phyloP scores from a whole-genome alignment of 2,888 invertebrate genomes.

The Dromius quadrimaculatus region DNA sequence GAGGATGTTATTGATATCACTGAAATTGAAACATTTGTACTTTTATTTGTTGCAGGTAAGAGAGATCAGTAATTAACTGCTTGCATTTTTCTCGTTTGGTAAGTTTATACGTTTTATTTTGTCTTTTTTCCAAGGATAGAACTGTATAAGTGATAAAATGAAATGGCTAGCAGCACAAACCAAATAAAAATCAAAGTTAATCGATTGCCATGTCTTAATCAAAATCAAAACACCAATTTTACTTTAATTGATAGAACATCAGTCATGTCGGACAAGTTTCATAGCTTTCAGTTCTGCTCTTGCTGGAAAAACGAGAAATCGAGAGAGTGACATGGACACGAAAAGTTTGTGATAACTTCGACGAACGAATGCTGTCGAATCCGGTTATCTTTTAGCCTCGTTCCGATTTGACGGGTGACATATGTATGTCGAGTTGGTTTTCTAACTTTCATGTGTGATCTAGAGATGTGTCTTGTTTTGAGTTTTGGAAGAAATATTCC shows the following conservation, averaged over 20 bases:
- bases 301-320: constrained; percentile 25
- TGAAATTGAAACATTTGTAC: not conserved
- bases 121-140: no score
- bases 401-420: constrained; percentile 23
- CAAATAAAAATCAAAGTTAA: no score
- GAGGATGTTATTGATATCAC: not conserved
- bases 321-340: constrained; percentile 2
- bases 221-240: constrained; percentile 9
- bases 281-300: not conserved
- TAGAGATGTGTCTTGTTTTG: no score
- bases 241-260: constrained; percentile 16
- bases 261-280: constrained; percentile 12
- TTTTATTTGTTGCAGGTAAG: constrained; percentile 26
- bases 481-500: no score
- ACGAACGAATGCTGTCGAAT: constrained; percentile 32
- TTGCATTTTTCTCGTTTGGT: not conserved
- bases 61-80: not conserved
- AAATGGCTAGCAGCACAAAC: no score
- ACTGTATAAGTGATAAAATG: no score
- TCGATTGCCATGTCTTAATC: no score
- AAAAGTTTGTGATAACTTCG: constrained; percentile 36
- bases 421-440: constrained; percentile 24
- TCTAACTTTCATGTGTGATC: no score
- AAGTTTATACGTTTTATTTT: no score
- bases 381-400: constrained; percentile 23